Conservation (phyloP, 1,140 invertebrate genomes). For the Pogonomyrmex californicus region DNA sequence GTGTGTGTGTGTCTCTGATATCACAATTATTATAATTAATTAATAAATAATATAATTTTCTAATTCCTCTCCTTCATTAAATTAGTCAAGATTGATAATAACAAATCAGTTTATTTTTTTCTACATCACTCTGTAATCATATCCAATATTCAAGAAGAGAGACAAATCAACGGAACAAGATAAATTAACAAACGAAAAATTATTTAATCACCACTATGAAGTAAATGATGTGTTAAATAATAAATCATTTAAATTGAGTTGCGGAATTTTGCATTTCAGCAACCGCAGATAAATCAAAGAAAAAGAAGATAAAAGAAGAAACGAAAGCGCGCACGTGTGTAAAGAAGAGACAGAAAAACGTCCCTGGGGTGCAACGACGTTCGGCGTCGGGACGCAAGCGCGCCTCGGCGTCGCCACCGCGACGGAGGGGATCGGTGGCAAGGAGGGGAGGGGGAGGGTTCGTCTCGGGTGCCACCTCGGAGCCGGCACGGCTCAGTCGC, state of each 20-base stretch:
- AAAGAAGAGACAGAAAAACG: neutral
- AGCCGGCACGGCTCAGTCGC: conserved; percentile 59
- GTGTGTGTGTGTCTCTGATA: no score
- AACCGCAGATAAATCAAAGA: neutral
- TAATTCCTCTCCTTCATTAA: no score
- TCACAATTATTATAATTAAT: no score
- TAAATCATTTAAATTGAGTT: neutral
- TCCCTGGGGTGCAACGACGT: neutral
- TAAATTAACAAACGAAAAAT: neutral
- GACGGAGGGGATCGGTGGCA: neutral
- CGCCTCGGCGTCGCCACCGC: conserved; percentile 9
- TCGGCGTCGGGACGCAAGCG: conserved; percentile 52
- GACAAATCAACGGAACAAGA: neutral
- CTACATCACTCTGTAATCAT: no score
- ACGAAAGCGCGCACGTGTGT: no score
- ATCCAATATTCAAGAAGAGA: no score
- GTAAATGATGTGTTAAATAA: neutral
- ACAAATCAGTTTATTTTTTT: no score
- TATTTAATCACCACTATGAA: neutral
- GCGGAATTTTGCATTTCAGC: neutral
- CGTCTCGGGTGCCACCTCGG: conserved; percentile 24
- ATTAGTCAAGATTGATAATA: no score
- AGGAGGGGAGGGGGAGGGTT: conserved; percentile 7
- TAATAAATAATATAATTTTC: no score
- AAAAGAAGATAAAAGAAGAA: neutral